Percentiles rank a stretch among this genome's conserved stretches.
These are phyloP conservation scores for Perca schrenkii DNA, from an alignment of 2,113 vertebrate species.

Conservation along the genomic window DNA sequence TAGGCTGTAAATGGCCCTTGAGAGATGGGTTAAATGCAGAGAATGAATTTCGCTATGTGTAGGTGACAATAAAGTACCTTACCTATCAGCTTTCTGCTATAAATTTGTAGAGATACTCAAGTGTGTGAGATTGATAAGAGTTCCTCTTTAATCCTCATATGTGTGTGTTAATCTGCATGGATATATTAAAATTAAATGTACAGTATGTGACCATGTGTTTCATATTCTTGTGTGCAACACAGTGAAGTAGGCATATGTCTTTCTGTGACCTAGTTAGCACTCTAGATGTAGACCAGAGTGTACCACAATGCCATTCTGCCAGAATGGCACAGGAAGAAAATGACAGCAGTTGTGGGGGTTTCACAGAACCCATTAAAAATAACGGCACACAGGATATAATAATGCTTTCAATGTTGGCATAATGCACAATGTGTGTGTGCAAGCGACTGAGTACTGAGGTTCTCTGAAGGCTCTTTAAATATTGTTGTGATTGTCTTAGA, in stretches of 20 bases:
- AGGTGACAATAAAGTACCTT: too few relatives aligned
- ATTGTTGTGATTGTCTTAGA: too few relatives aligned
- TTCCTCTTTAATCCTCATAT: not conserved
- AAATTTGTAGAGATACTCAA: not conserved
- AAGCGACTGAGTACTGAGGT: too few relatives aligned
- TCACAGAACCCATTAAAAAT: slow-evolving; percentile 6
- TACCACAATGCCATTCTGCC: slow-evolving; percentile 19
- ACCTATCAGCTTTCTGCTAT: not conserved
- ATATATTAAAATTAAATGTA: not conserved
- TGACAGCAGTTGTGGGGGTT: not conserved
- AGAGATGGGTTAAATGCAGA: too few relatives aligned
- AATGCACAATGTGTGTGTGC: too few relatives aligned
- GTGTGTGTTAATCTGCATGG: too few relatives aligned
- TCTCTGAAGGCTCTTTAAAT: too few relatives aligned
- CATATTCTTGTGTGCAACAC: not conserved
- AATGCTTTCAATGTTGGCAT: too few relatives aligned
- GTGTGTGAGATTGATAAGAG: not conserved
- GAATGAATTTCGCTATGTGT: too few relatives aligned
- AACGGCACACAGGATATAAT: not conserved
- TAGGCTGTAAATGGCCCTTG: too few relatives aligned
- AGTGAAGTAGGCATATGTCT: not conserved
- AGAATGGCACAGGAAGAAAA: slow-evolving; percentile 27
- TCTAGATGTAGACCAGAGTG: not conserved
- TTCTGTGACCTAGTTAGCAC: slow-evolving; percentile 32
- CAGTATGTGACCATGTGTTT: not conserved